phyloP scores from a whole-genome alignment of 2,797 vertebrate genomes.

The Falco biarmicus region DNA sequence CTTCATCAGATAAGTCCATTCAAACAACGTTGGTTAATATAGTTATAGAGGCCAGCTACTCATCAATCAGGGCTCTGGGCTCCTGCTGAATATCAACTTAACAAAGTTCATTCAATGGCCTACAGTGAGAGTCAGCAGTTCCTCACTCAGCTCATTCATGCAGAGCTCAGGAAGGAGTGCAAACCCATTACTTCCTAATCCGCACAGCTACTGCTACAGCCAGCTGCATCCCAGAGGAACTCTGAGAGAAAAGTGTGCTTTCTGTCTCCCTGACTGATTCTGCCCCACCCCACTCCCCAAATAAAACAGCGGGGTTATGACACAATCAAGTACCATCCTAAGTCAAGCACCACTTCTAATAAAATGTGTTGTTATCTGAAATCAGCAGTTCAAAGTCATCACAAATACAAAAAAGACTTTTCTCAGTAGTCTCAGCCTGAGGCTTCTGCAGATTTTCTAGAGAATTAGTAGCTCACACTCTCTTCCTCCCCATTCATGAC shows the following conservation, averaged over 20 bases:
- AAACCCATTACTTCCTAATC: neutral
- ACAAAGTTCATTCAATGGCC: neutral
- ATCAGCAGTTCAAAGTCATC: neutral
- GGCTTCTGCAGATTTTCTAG: neutral
- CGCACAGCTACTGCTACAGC: neutral
- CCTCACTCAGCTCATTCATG: neutral
- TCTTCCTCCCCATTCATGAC: neutral
- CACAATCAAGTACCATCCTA: neutral
- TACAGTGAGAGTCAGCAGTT: neutral
- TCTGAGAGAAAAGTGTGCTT: rapidly evolving
- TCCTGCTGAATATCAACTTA: neutral
- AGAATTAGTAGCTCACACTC: neutral
- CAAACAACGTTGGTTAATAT: rapidly evolving
- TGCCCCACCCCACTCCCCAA: neutral
- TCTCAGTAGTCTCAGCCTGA: neutral
- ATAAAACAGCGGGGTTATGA: neutral
- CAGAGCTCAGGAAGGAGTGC: neutral
- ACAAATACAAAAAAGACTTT: neutral
- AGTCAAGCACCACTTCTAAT: neutral
- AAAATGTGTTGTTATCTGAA: neutral
- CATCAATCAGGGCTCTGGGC: neutral
- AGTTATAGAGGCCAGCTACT: neutral
- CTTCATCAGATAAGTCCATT: neutral
- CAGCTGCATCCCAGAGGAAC: neutral
- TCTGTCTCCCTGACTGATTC: neutral